Base-by-base conservation (phyloP, 2,888 invertebrate genomes). In the Drosophila infuscata region DNA sequence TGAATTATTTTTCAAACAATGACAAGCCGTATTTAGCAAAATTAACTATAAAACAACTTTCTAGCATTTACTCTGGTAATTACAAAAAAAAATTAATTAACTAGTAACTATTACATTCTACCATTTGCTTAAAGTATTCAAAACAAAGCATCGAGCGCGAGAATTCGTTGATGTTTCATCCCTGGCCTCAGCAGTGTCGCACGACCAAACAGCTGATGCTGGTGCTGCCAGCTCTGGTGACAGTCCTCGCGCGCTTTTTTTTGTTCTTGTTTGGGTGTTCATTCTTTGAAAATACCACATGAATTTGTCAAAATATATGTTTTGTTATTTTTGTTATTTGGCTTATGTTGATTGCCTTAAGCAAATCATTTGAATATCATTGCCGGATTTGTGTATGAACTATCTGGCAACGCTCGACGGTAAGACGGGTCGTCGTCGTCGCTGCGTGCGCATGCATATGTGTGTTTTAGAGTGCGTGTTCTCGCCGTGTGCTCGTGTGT, bases 361-460 rank as follows among this genome's bases (percentile, higher is more conserved):
- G 30, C 2, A 12, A 46, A 54, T 48, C 53, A 48, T 1, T 0
- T 2, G n/a, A 17, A 61, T 48, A 32, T 51, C 49, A 48, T 43
- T 51, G 57, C 6, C 7, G 3, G 43, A 33, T 52, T 58, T 43
- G 12, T 43, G 5, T 43, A 12, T 0, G 3, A 70, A 52, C 56
- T 9, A 32, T 62, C 57, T 81, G 79, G 79, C 79, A 79, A 67
- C 81, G 48, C 77, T 72, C 2, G n/a, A n/a, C 3, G 25, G 60
- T 61, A 43, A 76, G 76, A 58, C 68, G 68, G 69, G 58, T 69
- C 63, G 73, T 30, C 65, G 72, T 38, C 30, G 81, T 73, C 54
- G 69, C 81, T 81, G 77, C 78, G 81, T 77, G 77, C 77, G 77
- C 77, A 79, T 70, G 53, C 60, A 64, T 60, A 57, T 74, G 61